Evolutionary conservation across 2,888 invertebrate species (phyloP), one percentile per base, ranked within the genome.

Genomic region (Coelopa pilipes): DNA sequence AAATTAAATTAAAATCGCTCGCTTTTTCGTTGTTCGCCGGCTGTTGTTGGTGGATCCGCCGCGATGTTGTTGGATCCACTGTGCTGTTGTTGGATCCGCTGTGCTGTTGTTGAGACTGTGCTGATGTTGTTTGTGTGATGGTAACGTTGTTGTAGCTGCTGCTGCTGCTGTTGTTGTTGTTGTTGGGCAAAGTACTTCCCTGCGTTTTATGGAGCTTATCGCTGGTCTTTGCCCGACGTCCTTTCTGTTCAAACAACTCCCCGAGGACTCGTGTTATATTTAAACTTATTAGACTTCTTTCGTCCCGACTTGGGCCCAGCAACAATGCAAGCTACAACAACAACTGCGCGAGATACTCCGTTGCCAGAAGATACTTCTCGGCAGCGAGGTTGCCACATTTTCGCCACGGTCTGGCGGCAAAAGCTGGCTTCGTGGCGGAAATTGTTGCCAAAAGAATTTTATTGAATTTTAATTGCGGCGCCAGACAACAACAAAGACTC

Each of bases 391-490:
- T 65, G 24, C 65, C 53, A 53, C 49, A 50, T 53, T 55, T 63
- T 50, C 46, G 59, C 15, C 45, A 12, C 46, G n/a, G n/a, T n/a
- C n/a, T n/a, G n/a, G n/a, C n/a, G n/a, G n/a, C n/a, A n/a, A n/a
- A n/a, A n/a, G n/a, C n/a, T 47, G 21, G 49, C 45, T 13, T 67
- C 68, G 59, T 73, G 72, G 75, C 74, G 66, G 75, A 80, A 79
- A 81, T 80, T 81, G 78, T 79, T 79, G 79, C 76, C 76, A 78
- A 82, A 80, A 74, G 76, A 79, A 60, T 49, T 70, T 70, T 60
- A 70, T 70, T 70, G 70, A 70, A 71, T 71, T 71, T 71, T 71
- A 71, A 71, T 62, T 71, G 71, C 17, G 17, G 63, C 62, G 53
- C 71, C n/a, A n/a, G n/a, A n/a, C n/a, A n/a, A n/a, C n/a, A n/a